A percentile compares a stretch with the other conserved stretches of the same genome.
Conservation (phyloP, 2,888 invertebrate species). For the Silvanus unidentatus region DNA sequence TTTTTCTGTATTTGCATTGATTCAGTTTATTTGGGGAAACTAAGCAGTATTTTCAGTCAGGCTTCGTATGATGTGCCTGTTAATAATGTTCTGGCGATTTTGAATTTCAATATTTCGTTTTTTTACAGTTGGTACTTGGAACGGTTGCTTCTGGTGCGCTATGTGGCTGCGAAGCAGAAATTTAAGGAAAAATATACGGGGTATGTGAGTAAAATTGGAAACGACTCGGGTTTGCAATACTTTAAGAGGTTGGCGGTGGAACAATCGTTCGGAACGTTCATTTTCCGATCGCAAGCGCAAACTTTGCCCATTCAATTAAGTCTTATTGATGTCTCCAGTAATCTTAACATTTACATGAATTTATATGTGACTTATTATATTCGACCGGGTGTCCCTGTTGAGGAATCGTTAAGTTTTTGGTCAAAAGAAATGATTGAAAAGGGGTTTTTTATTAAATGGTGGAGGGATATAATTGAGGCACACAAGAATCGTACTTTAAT, state of each 20-base stretch:
- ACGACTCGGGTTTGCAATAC: not conserved
- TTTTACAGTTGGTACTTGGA: conserved; percentile 6
- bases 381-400: conserved; percentile 14
- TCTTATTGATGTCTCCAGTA: conserved; percentile 7
- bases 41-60: conserved; percentile 22
- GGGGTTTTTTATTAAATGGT: conserved; percentile 24
- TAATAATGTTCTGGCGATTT: conserved; percentile 5
- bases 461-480: conserved; percentile 14
- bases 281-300: conserved; percentile 6
- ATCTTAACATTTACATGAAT: too few relatives aligned
- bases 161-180: not conserved
- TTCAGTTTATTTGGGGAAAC: conserved; percentile 22
- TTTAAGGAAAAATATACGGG: not conserved
- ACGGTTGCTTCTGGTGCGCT: conserved; percentile 3
- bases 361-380: conserved; percentile 20
- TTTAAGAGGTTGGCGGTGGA: conserved; percentile 3
- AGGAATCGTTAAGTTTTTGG: conserved; percentile 21
- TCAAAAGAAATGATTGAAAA: conserved; percentile 21
- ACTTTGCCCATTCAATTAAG: conserved; percentile 9
- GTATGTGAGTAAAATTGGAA: not conserved
- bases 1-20: conserved; percentile 20
- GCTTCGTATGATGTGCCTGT: conserved; percentile 12
- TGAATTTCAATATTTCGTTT: not conserved
- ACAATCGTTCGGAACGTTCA: conserved; percentile 2
- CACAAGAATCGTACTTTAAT: conserved; percentile 9